phyloP scores from a whole-genome alignment of 2,797 vertebrate species.

The Pantherophis vulpinus region DNA sequence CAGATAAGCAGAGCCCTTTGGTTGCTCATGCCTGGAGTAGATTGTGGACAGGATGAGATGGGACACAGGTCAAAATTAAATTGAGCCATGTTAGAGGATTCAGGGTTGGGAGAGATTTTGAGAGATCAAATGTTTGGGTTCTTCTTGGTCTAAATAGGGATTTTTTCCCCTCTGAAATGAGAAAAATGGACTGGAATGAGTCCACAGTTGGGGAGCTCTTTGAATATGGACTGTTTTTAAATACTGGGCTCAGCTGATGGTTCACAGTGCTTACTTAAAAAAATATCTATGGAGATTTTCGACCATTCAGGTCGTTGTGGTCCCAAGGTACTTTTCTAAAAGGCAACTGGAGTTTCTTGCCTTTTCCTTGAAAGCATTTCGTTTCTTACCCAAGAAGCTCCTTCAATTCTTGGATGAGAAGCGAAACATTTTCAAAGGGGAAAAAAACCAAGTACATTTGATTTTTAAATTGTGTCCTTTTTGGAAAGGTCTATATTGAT shows the following conservation, averaged over 20 bases:
- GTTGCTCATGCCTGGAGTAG: not conserved
- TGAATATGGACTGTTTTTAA: not conserved
- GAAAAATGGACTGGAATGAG: not conserved
- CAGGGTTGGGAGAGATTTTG: not conserved
- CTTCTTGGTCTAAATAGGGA: not conserved
- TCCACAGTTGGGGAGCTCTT: not conserved
- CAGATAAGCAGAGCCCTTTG: not conserved
- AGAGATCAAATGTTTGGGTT: not conserved
- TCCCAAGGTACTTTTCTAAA: too few species aligned
- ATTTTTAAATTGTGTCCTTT: not conserved
- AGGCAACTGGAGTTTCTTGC: too few species aligned
- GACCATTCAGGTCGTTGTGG: too few species aligned
- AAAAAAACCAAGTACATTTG: not conserved
- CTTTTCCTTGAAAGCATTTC: too few species aligned
- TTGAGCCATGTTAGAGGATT: not conserved
- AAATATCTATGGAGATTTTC: too few species aligned
- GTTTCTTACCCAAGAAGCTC: too few species aligned
- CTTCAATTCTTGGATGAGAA: too few species aligned
- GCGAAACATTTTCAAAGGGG: too few species aligned
- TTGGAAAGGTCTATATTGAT: not conserved
- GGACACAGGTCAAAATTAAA: not conserved
- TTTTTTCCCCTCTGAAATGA: not conserved
- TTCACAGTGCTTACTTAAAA: not conserved
- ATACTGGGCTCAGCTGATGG: not conserved
- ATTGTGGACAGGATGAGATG: not conserved